phyloP scores from a whole-genome alignment of 30 jellyfish, hydroid and myxozoan species.

The Phacellophora camtschatica region DNA sequence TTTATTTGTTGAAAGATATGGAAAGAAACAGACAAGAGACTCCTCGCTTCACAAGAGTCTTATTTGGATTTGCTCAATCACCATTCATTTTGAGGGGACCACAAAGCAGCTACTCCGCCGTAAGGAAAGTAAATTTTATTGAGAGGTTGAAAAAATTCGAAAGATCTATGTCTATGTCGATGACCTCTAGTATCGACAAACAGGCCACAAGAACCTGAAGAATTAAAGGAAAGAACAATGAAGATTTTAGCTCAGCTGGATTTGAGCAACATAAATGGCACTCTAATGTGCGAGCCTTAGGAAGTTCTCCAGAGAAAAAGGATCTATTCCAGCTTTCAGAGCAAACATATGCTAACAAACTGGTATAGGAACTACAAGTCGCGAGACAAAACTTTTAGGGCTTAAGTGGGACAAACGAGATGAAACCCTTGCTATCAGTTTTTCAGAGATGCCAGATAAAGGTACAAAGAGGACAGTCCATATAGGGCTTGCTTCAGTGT shows the following conservation, averaged over 20 bases:
- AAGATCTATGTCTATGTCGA: constrained; percentile 51
- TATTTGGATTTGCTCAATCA: constrained; percentile 69
- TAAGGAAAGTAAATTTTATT: constrained; percentile 22
- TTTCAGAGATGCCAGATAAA: not conserved
- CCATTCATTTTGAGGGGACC: constrained; percentile 66
- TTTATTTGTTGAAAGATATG: constrained; percentile 39
- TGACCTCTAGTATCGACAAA: constrained; percentile 48
- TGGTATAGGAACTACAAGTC: not conserved
- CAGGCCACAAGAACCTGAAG: not conserved
- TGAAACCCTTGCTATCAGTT: constrained; percentile 31
- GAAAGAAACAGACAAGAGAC: constrained; percentile 17
- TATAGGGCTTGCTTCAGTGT: constrained; percentile 3
- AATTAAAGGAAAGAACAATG: not conserved
- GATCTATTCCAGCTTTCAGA: not conserved
- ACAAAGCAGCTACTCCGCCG: constrained; percentile 35
- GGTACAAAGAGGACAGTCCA: constrained; percentile 25
- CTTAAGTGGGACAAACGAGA: constrained; percentile 27
- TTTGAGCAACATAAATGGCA: constrained; percentile 73
- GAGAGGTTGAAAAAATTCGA: constrained; percentile 22
- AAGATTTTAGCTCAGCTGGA: constrained; percentile 24
- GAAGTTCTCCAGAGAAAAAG: not conserved
- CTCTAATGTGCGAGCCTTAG: constrained; percentile 42
- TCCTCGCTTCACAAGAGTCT: constrained; percentile 49
- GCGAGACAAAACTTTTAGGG: constrained; percentile 21
- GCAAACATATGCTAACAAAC: constrained; percentile 2